Evolutionary conservation across 2,113 vertebrate genomes (phyloP).

Genomic region (Odocoileus hemionus): DNA sequence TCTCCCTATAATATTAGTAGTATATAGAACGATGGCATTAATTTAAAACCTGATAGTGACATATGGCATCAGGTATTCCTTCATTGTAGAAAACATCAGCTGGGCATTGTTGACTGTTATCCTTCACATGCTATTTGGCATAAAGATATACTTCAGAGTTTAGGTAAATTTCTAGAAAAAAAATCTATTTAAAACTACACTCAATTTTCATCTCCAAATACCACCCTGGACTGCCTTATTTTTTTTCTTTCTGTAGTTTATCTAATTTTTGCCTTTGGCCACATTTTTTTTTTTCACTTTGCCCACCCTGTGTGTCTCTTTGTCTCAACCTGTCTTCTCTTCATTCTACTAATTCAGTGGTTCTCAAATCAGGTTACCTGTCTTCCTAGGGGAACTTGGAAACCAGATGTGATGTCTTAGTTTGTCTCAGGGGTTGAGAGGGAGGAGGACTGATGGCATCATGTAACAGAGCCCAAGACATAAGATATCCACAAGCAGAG

Average conservation of each 20-base stretch:
- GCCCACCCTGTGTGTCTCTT: not conserved
- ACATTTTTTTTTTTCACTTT: not conserved
- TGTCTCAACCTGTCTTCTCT: not conserved
- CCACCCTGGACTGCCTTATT: rapidly evolving
- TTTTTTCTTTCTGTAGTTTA: not conserved
- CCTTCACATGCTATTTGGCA: not conserved
- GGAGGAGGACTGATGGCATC: not conserved
- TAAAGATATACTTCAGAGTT: not conserved
- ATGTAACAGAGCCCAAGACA: not conserved
- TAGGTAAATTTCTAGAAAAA: not conserved
- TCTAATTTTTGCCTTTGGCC: not conserved
- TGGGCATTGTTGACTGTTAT: rapidly evolving
- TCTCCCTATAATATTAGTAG: not conserved
- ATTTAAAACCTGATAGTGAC: not conserved
- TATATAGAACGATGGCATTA: not conserved
- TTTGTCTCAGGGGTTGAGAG: not conserved
- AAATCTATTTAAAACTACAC: not conserved
- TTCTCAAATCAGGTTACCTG: not conserved
- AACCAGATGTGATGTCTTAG: rapidly evolving
- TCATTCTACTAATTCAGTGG: too few relatives aligned
- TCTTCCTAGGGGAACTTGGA: too few relatives aligned
- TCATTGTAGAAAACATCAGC: not conserved
- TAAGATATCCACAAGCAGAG: not conserved
- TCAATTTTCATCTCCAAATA: not conserved
- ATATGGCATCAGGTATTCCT: not conserved